phyloP scores from a whole-genome alignment of 2,888 invertebrate genomes.

The Tiliacea citrago region DNA sequence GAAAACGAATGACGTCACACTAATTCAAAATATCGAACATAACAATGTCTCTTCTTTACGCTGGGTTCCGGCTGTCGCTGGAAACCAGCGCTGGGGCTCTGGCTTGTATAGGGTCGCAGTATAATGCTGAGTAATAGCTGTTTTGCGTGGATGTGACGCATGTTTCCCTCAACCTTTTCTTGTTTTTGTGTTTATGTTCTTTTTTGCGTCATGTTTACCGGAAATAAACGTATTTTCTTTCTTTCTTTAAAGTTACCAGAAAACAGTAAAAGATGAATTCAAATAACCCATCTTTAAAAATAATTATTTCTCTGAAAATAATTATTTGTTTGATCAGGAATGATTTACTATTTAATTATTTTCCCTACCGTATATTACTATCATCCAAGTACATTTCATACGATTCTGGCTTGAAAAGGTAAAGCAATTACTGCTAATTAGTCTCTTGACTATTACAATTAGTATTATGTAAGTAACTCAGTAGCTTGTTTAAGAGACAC shows the following conservation, averaged over 20 bases:
- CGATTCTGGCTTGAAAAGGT: neutral
- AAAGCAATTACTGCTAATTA: neutral
- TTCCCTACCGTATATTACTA: neutral
- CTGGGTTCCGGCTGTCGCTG: no score
- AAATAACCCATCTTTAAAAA: neutral
- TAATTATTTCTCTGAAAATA: neutral
- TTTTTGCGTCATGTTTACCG: no score
- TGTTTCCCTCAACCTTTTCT: no score
- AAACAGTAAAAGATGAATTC: neutral
- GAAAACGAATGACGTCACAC: constrained; percentile 1
- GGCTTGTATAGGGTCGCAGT: no score
- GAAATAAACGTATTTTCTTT: no score
- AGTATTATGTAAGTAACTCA: neutral
- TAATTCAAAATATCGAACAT: constrained; percentile 10
- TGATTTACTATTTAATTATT: neutral
- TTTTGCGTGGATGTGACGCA: no score
- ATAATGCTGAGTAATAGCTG: no score
- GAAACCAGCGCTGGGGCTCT: no score
- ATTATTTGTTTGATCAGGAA: neutral
- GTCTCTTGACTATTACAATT: neutral
- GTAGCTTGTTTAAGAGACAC: neutral
- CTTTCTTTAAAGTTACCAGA: neutral
- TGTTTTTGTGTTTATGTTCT: no score
- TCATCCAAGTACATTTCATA: neutral
- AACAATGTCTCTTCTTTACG: no score